These are phyloP conservation scores for Sander lucioperca DNA, from an alignment of 2,113 vertebrate species.

Conservation along the genomic window DNA sequence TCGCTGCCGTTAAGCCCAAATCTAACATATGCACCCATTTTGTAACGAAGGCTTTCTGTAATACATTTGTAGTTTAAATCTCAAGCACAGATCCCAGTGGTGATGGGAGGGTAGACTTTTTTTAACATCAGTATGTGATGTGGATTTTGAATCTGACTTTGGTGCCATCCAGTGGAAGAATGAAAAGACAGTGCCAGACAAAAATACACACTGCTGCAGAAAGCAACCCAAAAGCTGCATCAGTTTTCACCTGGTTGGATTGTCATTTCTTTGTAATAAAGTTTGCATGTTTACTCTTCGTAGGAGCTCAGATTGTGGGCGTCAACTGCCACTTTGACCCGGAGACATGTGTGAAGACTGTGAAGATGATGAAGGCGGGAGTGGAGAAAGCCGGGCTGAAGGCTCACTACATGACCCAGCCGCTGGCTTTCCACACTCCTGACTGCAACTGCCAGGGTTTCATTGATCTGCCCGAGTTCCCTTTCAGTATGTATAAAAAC, in stretches of 20 bases:
- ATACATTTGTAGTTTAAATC: background rate
- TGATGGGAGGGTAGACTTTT: background rate
- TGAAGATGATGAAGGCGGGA: slow-evolving; percentile 95
- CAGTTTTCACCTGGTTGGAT: background rate
- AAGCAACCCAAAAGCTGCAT: background rate
- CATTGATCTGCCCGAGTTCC: slow-evolving; percentile 97
- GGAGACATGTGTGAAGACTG: slow-evolving; percentile 87
- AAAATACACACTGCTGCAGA: background rate
- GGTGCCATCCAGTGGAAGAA: background rate
- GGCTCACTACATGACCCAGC: slow-evolving; percentile 93
- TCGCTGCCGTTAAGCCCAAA: too few relatives aligned
- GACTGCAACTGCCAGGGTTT: slow-evolving; percentile 96
- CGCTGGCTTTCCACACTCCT: slow-evolving; percentile 94
- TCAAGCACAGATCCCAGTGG: background rate
- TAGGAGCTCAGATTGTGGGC: slow-evolving; percentile 93
- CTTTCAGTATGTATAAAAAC: slow-evolving; percentile 86
- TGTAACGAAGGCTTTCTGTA: background rate
- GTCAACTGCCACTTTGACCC: slow-evolving; percentile 98
- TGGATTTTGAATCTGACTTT: background rate
- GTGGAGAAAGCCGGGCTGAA: slow-evolving; percentile 91
- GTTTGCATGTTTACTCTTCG: background rate
- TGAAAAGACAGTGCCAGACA: background rate
- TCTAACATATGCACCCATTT: background rate
- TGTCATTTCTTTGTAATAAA: background rate
- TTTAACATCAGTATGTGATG: background rate